Evolutionary conservation across 1,140 invertebrate species (phyloP).

Genomic region (Ptiloglossa arizonensis): DNA sequence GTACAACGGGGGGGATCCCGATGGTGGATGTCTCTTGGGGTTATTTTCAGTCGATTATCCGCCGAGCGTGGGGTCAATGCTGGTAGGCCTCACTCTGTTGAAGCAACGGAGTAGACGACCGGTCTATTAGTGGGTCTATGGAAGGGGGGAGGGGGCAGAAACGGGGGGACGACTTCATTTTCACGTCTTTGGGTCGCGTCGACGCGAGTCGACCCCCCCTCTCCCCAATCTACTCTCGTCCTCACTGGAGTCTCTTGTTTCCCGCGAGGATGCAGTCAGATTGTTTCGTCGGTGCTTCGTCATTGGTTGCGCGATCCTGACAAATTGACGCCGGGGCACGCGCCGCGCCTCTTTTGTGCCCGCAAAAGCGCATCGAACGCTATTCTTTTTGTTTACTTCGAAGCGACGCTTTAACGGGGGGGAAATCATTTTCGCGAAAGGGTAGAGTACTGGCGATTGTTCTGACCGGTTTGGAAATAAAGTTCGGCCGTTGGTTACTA

Average conservation of each 20-base stretch:
- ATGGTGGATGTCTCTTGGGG: constrained; percentile 74
- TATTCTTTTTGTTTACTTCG: background rate
- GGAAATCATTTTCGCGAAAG: background rate
- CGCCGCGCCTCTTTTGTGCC: constrained; percentile 12
- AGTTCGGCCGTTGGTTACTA: no score
- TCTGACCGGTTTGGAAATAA: no score
- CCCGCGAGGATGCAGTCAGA: background rate
- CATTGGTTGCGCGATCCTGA: background rate
- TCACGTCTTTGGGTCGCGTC: constrained; percentile 16
- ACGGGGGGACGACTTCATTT: constrained; percentile 27
- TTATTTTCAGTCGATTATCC: constrained; percentile 82
- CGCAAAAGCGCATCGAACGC: background rate
- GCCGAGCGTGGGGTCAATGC: constrained; percentile 73
- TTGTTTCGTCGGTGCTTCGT: constrained; percentile 22
- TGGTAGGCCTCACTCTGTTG: constrained; percentile 51
- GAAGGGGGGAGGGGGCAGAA: background rate
- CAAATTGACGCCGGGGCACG: constrained; percentile 14
- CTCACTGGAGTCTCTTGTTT: background rate
- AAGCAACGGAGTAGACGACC: constrained; percentile 62
- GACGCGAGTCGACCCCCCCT: background rate
- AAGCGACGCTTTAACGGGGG: background rate
- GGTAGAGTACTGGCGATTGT: background rate
- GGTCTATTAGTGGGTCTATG: constrained; percentile 73
- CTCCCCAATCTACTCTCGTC: no score
- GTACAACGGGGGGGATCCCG: constrained; percentile 49